Conservation (phyloP, 2,888 invertebrate species). For the Tinea pellionella region DNA sequence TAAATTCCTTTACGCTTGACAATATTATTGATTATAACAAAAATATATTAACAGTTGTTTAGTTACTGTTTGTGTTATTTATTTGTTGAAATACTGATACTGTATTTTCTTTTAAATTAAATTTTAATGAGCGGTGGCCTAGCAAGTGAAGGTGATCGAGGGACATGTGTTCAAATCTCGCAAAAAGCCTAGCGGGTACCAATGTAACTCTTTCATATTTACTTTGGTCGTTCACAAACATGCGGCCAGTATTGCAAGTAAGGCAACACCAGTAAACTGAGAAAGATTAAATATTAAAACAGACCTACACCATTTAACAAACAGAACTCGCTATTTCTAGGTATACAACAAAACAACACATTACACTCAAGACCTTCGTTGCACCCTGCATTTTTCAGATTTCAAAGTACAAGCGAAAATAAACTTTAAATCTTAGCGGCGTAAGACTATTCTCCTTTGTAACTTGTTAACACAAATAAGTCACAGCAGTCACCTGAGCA, state of each 20-base stretch:
- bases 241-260: no score
- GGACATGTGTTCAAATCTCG: no score
- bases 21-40: neutral
- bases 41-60: neutral
- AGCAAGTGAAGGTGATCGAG: no score
- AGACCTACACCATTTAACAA: no score
- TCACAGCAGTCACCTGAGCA: slow-evolving; percentile 53
- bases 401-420: neutral
- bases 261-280: no score
- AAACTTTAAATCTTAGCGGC: neutral
- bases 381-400: slow-evolving; percentile 1
- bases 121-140: no score
- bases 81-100: neutral
- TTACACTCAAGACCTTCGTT: neutral
- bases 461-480: slow-evolving; percentile 19
- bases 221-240: no score
- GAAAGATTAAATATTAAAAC: no score
- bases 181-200: no score
- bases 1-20: neutral
- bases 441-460: neutral
- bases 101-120: no score
- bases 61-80: neutral
- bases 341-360: neutral
- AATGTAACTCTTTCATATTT: no score
- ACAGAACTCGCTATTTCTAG: neutral